Evolutionary conservation across 2,113 vertebrate species (phyloP), one percentile per base, ranked within the genome.

Genomic region (Thamnaconus septentrionalis): DNA sequence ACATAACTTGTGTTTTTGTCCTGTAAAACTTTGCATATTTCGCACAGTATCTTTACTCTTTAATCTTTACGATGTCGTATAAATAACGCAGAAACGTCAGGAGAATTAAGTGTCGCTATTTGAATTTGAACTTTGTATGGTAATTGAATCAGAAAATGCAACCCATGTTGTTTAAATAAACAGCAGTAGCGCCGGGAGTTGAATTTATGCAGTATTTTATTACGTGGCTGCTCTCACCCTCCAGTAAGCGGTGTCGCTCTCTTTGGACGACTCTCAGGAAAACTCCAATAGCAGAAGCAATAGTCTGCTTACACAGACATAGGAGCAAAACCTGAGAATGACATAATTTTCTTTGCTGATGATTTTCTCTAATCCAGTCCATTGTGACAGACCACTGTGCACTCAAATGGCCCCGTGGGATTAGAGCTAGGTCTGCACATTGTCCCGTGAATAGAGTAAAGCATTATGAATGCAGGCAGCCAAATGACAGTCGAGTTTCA

Each of bases 101-200:
- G 66, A 61, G 65, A 75, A 79, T 72, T 76, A 46, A 80, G 63
- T 63, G 60, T 41, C 67, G 50, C 61, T 66, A 64, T 73, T 78
- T 76, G 55, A 57, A 66, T 78, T 64, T 84, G 66, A 85, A 78
- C 69, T 69, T 31, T 48, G 45, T 64, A 79, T 77, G 71, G 43
- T 79, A 78, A 87, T 85, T 50, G 56, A 63, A 76, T 73, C 67
- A 64, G 12, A 71, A 31, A 53, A 55, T 50, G 4, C 53, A 56
- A 63, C 62, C 54, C 50, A 59, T 75, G 41, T 71, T 45, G 60
- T 50, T 44, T 74, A 56, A 83, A 65, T 83, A 73, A 78, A 78
- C 52, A 1, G 45, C 1, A 69, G 56, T 53, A 59, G 51, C 57
- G 72, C 1, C 18, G 18, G 18, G 18, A 59, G 71, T 77, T 61